phyloP scores from a whole-genome alignment of 2,797 vertebrate species.

The Eleutherodactylus coqui region DNA sequence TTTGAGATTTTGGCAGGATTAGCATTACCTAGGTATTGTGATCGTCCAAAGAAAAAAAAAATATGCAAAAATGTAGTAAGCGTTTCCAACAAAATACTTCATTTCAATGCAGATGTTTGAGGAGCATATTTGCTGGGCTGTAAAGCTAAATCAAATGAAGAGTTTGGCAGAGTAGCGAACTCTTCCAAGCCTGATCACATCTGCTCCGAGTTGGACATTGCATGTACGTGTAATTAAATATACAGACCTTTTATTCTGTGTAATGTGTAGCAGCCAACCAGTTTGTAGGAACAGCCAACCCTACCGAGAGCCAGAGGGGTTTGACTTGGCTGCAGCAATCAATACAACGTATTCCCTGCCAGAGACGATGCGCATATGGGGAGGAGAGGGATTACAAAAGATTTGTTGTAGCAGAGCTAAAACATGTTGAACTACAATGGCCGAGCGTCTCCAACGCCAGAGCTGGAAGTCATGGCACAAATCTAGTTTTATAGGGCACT shows the following conservation, averaged over 20 bases:
- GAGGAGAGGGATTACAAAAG: constrained; percentile 8
- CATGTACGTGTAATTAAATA: constrained; percentile 58
- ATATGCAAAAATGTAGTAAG: constrained; percentile 16
- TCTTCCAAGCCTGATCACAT: constrained; percentile 33
- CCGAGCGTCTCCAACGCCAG: background rate
- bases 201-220: constrained; percentile 45
- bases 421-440: constrained; percentile 10
- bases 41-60: background rate
- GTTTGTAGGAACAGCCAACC: constrained; percentile 43
- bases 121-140: constrained; percentile 41
- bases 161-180: constrained; percentile 32
- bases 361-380: background rate
- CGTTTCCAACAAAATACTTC: constrained; percentile 8
- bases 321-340: constrained; percentile 25
- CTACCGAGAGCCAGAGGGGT: constrained; percentile 8
- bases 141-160: constrained; percentile 40
- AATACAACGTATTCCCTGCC: constrained; percentile 31
- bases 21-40: constrained; percentile 19
- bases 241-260: constrained; percentile 49
- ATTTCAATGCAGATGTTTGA: constrained; percentile 53
- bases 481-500: background rate
- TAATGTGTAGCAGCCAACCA: constrained; percentile 4
- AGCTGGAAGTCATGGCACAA: background rate
- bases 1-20: constrained; percentile 13
- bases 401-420: constrained; percentile 22